Percentiles rank a stretch among this genome's conserved stretches.
Evolutionary conservation across 2,113 vertebrate genomes (phyloP).

Genomic region (Trachemys scripta): DNA sequence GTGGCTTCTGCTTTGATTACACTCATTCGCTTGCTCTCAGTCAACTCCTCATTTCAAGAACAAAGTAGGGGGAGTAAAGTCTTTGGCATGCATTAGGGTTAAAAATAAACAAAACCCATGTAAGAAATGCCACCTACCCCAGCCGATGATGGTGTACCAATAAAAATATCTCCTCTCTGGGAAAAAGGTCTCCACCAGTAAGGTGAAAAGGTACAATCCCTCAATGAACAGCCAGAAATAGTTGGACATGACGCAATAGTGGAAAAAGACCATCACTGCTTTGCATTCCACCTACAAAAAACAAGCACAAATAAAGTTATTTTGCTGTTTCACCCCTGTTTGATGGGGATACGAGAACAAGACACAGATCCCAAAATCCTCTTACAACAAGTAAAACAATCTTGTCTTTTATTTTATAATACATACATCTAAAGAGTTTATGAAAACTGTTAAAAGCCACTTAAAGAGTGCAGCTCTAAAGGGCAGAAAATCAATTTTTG

Average conservation of each 20-base stretch:
- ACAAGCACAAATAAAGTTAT: background rate
- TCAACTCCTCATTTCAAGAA: background rate
- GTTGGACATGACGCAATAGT: conserved; percentile 99
- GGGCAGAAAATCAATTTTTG: conserved; percentile 37
- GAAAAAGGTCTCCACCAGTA: conserved; percentile 97
- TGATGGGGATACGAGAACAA: background rate
- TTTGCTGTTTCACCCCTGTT: accelerated
- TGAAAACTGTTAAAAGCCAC: background rate
- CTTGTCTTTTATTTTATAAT: background rate
- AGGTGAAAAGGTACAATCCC: conserved; percentile 96
- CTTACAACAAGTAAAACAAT: background rate
- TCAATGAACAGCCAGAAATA: conserved; percentile 99
- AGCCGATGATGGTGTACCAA: conserved; percentile 95
- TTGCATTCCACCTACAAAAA: conserved; percentile 92
- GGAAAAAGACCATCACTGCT: conserved; percentile 97
- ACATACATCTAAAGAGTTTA: background rate
- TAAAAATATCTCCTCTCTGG: conserved; percentile 97
- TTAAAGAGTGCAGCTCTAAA: background rate
- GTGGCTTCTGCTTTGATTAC: background rate
- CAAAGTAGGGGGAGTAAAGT: background rate
- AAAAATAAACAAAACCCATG: background rate
- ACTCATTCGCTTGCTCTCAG: background rate
- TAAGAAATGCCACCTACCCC: conserved; percentile 76
- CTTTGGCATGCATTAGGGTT: accelerated
- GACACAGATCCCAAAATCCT: background rate